phyloP scores from a whole-genome alignment of 1,140 invertebrate genomes.

The Pentalonia nigronervosa region DNA sequence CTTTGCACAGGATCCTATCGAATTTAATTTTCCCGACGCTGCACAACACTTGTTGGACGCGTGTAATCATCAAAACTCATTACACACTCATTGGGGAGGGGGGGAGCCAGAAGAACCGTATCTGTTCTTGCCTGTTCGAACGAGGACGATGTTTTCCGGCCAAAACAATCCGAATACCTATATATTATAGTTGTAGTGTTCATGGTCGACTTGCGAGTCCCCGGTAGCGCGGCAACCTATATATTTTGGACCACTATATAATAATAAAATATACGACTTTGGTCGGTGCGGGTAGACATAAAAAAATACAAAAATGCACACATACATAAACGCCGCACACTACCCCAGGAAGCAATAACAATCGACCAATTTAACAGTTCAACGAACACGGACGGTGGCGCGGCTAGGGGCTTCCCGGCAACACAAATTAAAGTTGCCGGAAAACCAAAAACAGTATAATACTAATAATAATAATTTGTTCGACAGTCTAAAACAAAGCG shows the following conservation, averaged over 20 bases:
- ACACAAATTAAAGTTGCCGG: slow-evolving; percentile 43
- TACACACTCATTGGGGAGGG: neutral
- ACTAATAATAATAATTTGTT: neutral
- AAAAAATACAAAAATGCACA: neutral
- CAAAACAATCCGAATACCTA: neutral
- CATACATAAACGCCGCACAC: neutral
- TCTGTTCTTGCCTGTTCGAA: neutral
- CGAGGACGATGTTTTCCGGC: neutral
- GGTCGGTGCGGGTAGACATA: neutral
- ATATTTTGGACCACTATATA: neutral
- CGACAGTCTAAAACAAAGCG: slow-evolving; percentile 17
- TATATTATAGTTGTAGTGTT: neutral
- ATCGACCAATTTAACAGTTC: slow-evolving; percentile 57
- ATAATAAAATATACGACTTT: neutral
- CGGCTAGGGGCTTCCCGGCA: neutral
- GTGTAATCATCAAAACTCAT: slow-evolving; percentile 4
- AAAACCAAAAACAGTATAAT: slow-evolving; percentile 14
- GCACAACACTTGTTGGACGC: neutral
- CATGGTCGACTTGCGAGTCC: slow-evolving; percentile 25
- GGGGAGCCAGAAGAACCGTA: neutral
- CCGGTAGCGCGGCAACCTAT: neutral
- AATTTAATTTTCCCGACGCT: slow-evolving; percentile 35
- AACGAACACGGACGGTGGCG: neutral
- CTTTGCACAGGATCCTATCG: neutral
- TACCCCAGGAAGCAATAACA: slow-evolving; percentile 52